phyloP scores from a whole-genome alignment of 1,140 invertebrate genomes.

The Augochlora pura region DNA sequence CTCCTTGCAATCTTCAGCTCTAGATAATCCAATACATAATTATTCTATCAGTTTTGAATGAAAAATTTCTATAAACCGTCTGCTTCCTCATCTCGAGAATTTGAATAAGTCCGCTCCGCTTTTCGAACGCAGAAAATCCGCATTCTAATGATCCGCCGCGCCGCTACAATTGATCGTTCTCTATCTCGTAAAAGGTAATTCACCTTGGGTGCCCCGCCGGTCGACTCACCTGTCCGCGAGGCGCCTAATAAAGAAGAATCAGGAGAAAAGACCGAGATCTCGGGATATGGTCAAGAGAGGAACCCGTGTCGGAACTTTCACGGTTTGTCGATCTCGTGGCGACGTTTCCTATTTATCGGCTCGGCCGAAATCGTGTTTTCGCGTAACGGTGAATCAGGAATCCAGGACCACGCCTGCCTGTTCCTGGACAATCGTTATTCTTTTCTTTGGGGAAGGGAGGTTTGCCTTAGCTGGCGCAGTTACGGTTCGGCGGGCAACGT shows the following conservation, averaged over 20 bases:
- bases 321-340: slow-evolving; percentile 30
- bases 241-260: slow-evolving; percentile 33
- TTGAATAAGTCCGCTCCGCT: too few species aligned
- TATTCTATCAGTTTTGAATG: too few species aligned
- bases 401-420: neutral
- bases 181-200: neutral
- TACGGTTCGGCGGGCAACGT: neutral
- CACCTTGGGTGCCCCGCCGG: neutral
- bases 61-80: too few species aligned
- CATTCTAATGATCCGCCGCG: too few species aligned
- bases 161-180: neutral
- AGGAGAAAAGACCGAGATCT: slow-evolving; percentile 2
- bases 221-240: too few species aligned
- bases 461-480: neutral
- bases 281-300: neutral
- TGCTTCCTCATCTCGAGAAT: too few species aligned
- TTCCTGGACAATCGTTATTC: neutral
- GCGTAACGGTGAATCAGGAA: neutral
- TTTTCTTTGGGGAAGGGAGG: neutral
- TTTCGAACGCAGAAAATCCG: too few species aligned
- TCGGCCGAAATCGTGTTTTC: neutral
- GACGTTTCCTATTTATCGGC: slow-evolving; percentile 30
- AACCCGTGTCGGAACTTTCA: slow-evolving; percentile 51
- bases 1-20: too few species aligned
- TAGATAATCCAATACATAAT: too few species aligned